Conservation (phyloP, 2,888 invertebrate species). For the Pardosa pseudoannulata region DNA sequence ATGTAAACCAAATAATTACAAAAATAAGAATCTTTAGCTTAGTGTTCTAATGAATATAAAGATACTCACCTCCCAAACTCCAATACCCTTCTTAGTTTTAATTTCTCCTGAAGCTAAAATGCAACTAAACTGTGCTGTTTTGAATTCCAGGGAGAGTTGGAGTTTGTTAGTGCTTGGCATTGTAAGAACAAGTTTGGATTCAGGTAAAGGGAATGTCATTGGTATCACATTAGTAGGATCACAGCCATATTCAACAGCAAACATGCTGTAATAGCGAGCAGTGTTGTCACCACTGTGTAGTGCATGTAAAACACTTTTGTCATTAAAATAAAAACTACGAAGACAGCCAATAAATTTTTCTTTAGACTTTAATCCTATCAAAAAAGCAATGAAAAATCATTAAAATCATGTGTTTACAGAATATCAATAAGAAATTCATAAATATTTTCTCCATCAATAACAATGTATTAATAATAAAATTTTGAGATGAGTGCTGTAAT, state of each 20-base stretch:
- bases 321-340: conserved; percentile 95
- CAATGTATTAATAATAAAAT: too few relatives aligned
- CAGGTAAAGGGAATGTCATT: conserved; percentile 92
- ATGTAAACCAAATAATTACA: too few relatives aligned
- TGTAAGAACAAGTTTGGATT: conserved; percentile 91
- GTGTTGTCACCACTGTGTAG: conserved; percentile 90
- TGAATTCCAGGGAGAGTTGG: conserved; percentile 90
- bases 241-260: conserved; percentile 89
- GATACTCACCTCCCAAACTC: conserved; percentile 88
- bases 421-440: too few relatives aligned
- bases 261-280: conserved; percentile 82
- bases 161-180: conserved; percentile 80
- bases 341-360: conserved; percentile 93
- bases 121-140: conserved; percentile 88
- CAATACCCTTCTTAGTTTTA: conserved; percentile 83
- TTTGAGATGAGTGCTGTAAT: too few relatives aligned
- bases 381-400: too few relatives aligned
- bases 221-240: conserved; percentile 91
- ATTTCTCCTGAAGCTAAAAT: conserved; percentile 91
- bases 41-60: not conserved
- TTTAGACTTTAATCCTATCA: conserved; percentile 76
- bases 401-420: too few relatives aligned
- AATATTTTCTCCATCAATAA: too few relatives aligned
- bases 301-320: conserved; percentile 92
- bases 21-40: too few relatives aligned